A percentile compares a stretch with the other conserved stretches of the same genome.
phyloP scores from a whole-genome alignment of 2,797 vertebrate genomes.

The Vespertilio murinus region DNA sequence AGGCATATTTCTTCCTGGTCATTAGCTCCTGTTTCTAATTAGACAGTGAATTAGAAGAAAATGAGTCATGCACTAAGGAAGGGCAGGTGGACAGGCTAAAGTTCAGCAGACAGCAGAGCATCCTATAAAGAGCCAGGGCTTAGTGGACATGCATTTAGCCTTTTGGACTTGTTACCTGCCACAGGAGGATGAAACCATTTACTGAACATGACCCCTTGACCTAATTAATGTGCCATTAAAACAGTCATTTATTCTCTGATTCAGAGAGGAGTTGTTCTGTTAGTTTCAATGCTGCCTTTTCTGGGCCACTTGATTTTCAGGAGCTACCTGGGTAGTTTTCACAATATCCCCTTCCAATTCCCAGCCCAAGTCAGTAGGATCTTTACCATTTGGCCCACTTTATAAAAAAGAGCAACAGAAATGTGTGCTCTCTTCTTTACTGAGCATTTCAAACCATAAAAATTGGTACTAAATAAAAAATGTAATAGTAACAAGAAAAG shows the following conservation, averaged over 20 bases:
- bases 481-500: slow-evolving; percentile 24
- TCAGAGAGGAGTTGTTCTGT: neutral
- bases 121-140: neutral
- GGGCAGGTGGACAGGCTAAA: neutral
- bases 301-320: neutral
- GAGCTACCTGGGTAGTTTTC: neutral
- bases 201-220: neutral
- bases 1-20: neutral
- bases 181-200: neutral
- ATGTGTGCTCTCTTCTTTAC: neutral
- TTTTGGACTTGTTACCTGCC: neutral
- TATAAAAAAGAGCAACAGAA: slow-evolving; percentile 31
- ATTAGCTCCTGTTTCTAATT: slow-evolving; percentile 47
- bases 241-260: slow-evolving; percentile 3
- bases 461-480: slow-evolving; percentile 7
- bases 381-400: neutral
- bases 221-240: neutral
- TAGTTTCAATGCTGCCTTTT: neutral
- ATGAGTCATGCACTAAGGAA: slow-evolving; percentile 8
- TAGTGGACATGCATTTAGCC: slow-evolving; percentile 3
- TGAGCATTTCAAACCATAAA: neutral
- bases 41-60: slow-evolving; percentile 18
- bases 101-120: neutral
- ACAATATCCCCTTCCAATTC: neutral
- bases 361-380: neutral